Base-by-base conservation (phyloP, 1,140 invertebrate genomes). In the Apis laboriosa region DNA sequence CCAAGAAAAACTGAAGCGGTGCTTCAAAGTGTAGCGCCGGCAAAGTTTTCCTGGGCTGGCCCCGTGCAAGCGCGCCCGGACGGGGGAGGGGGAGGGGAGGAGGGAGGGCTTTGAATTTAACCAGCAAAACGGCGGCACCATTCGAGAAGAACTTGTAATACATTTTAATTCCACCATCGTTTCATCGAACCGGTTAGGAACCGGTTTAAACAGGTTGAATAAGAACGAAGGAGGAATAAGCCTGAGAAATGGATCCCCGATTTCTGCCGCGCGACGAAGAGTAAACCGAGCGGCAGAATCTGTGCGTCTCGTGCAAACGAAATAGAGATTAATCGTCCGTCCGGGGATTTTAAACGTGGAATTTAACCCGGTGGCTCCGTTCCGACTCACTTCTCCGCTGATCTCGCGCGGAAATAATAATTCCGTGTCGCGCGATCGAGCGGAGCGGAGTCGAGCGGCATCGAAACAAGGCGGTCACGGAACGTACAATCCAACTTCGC, bases 391-490 rank as follows among this genome's bases (percentile, higher is more conserved):
- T 43, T 17, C 51, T 2, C 28, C 34, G 2, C 34, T 34, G 34
- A 34, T 2, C 3, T 15, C 34, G 56, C n/a, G 61, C 24, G 34
- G 3, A 75, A 75, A 80, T 80, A 34, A 80, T 64, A 75, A 80
- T 67, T 75, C 61, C 21, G 51, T 51, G 79, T 0, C n/a, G 13
- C 64, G 78, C 43, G 64, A 81, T 81, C 63, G 79, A 67, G 56
- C 67, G 53, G 60, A 12, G n/a, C n/a, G n/a, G 34, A 11, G 9
- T 67, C 78, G 74, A 64, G 72, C 53, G 79, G 51, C 53, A 70
- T 21, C 56, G 58, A 49, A 34, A n/a, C 53, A 49, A 28, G 58
- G 28, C 34, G 66, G 64, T 56, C 24, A 24, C 24, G 0, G 24
- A 24, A 24, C 58, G 58, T n/a, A n/a, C n/a, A n/a, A n/a, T 83